A percentile compares a stretch with the other conserved stretches of the same genome.
phyloP scores from a whole-genome alignment of 2,797 vertebrate species.

The Syngnathus acus region DNA sequence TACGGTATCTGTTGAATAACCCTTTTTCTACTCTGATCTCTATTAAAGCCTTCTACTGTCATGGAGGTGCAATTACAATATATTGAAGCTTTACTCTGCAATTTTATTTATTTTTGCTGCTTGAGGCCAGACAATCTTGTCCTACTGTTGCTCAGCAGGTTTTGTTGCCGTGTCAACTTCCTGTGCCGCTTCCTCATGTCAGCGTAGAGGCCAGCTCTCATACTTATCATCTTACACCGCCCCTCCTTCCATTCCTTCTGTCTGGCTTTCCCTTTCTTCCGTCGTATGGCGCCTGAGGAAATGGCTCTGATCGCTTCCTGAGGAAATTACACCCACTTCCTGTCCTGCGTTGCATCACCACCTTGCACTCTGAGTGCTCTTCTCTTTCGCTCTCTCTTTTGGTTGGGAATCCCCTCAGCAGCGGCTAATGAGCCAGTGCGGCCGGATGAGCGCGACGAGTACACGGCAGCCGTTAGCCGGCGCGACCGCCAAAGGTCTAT shows the following conservation, averaged over 20 bases:
- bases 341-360: conserved; percentile 61
- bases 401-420: conserved; percentile 45
- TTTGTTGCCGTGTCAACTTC: conserved; percentile 1
- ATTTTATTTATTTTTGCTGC: neutral
- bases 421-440: conserved; percentile 46
- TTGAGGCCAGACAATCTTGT: neutral
- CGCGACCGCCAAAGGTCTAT: conserved; percentile 29
- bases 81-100: no score
- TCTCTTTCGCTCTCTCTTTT: conserved; percentile 6
- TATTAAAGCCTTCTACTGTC: no score
- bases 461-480: conserved; percentile 52
- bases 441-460: conserved; percentile 65
- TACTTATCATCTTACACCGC: neutral
- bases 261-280: conserved; percentile 20
- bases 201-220: neutral
- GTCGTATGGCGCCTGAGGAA: conserved; percentile 66
- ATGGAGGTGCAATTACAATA: no score
- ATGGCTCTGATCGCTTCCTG: conserved; percentile 73
- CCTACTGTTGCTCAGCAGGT: neutral
- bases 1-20: no score
- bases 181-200: conserved; percentile 2
- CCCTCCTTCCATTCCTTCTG: conserved; percentile 13
- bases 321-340: conserved; percentile 82
- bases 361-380: conserved; percentile 23
- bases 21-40: no score